Percentiles rank a stretch among this genome's conserved stretches.
Evolutionary conservation across 2,888 invertebrate genomes (phyloP).

Genomic region (Tetramorium bicarinatum): DNA sequence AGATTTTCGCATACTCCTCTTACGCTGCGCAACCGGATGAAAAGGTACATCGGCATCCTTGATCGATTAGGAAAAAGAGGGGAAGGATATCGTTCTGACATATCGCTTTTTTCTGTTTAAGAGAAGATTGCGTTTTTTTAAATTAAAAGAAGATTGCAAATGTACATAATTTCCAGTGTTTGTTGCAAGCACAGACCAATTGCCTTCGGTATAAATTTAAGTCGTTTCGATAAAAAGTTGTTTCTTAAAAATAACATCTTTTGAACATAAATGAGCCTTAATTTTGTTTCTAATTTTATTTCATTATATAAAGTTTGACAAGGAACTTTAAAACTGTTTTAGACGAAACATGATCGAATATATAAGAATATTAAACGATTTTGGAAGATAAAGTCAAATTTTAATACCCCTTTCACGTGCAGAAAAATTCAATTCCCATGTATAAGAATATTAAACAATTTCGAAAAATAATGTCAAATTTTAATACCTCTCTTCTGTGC

Average conservation of each 20-base stretch:
- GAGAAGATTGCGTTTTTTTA: background rate
- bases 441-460: background rate
- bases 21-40: slow-evolving; percentile 39
- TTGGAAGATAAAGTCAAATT: background rate
- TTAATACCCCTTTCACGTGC: background rate
- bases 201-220: background rate
- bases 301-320: background rate
- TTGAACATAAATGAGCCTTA: background rate
- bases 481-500: background rate
- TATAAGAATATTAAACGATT: background rate
- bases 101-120: background rate
- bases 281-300: background rate
- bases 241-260: background rate
- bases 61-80: background rate
- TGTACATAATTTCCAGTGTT: background rate
- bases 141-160: background rate
- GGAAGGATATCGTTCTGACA: background rate
- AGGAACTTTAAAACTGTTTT: background rate
- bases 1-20: slow-evolving; percentile 67
- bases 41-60: slow-evolving; percentile 9
- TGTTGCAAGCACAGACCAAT: background rate
- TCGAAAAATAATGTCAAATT: background rate
- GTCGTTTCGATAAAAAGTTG: background rate
- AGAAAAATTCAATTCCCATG: background rate
- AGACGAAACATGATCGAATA: background rate